Evolutionary conservation across 2,888 invertebrate genomes (phyloP).

Genomic region (Tubulanus polymorphus): DNA sequence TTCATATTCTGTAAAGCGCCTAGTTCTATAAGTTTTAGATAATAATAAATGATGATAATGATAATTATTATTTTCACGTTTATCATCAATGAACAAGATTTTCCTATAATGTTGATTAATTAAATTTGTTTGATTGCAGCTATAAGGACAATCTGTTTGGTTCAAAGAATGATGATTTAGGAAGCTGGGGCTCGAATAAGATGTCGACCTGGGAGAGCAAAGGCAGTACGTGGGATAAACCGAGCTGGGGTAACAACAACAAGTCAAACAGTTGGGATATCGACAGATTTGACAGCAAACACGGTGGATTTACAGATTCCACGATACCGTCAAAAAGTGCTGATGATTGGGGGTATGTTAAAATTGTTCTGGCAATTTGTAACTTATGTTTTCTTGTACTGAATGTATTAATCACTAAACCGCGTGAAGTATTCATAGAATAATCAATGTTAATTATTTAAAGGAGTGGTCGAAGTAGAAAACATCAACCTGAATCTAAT

Average conservation of each 20-base stretch:
- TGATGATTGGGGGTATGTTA: constrained; percentile 41
- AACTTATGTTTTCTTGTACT: too few relatives aligned
- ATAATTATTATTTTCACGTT: too few relatives aligned
- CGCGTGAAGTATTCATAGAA: not conserved
- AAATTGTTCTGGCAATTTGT: too few relatives aligned
- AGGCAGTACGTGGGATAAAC: not conserved
- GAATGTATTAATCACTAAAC: too few relatives aligned
- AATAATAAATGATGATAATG: too few relatives aligned
- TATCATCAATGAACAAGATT: too few relatives aligned
- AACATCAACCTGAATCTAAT: too few relatives aligned
- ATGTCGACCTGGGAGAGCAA: constrained; percentile 18
- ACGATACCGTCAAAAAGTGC: constrained; percentile 23
- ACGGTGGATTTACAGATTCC: constrained; percentile 27
- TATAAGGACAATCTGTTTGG: constrained; percentile 35
- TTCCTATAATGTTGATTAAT: too few relatives aligned
- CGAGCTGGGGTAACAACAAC: constrained; percentile 34
- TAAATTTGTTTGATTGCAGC: constrained; percentile 22
- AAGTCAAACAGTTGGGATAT: constrained; percentile 40
- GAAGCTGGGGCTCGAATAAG: constrained; percentile 35
- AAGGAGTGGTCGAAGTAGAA: constrained; percentile 38
- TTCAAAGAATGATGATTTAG: constrained; percentile 33
- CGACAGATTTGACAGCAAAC: constrained; percentile 42
- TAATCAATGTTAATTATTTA: constrained; percentile 5
- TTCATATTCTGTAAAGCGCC: not conserved
- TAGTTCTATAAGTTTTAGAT: too few relatives aligned